A percentile compares a stretch with the other conserved stretches of the same genome.
Evolutionary conservation across 2,113 vertebrate genomes (phyloP).

Genomic region (Piprites chloris): DNA sequence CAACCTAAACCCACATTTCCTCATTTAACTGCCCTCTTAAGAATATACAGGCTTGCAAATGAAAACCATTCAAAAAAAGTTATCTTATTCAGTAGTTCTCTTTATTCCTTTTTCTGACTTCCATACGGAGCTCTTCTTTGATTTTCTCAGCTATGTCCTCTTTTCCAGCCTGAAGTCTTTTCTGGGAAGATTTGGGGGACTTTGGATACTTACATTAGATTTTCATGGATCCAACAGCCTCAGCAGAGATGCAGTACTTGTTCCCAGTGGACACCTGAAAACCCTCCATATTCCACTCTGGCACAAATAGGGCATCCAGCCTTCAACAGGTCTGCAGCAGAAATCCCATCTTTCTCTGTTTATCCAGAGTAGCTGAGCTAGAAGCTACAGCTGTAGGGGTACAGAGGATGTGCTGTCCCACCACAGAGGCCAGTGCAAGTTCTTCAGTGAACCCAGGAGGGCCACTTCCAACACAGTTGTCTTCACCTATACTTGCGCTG

Average conservation of each 20-base stretch:
- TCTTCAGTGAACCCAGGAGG: rapidly evolving
- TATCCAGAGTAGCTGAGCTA: not conserved
- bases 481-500: rapidly evolving
- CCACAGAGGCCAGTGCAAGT: rapidly evolving
- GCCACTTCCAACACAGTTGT: not conserved
- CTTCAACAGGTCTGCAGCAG: not conserved
- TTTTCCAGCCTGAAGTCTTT: not conserved
- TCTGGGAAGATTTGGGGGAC: not conserved
- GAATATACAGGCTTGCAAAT: not conserved
- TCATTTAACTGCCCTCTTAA: not conserved
- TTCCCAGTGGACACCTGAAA: not conserved
- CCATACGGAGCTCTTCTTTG: not conserved
- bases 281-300: not conserved
- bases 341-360: not conserved
- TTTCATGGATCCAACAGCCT: not conserved
- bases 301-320: not conserved
- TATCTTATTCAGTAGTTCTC: not conserved
- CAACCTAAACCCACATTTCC: not conserved
- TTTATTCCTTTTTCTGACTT: not conserved
- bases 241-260: not conserved
- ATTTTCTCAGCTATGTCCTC: not conserved
- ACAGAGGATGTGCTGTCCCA: not conserved
- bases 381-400: not conserved
- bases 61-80: not conserved
- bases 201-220: not conserved